A percentile compares a stretch with the other conserved stretches of the same genome.
phyloP scores from a whole-genome alignment of 2,113 vertebrate species.

The Phaethornis superciliosus region DNA sequence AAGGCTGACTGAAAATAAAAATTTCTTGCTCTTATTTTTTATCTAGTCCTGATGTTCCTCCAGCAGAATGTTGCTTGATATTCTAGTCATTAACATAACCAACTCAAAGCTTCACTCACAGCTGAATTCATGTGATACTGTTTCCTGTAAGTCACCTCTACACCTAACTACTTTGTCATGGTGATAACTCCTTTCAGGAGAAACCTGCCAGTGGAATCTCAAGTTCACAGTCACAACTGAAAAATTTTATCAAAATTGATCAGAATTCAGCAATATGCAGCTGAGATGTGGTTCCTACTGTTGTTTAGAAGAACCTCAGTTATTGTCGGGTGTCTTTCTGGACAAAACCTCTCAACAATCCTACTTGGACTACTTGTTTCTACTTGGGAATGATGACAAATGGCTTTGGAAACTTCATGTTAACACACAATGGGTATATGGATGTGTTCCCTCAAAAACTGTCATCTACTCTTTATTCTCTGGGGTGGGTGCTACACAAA shows the following conservation, averaged over 20 bases:
- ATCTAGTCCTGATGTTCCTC: background rate
- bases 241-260: too few species aligned
- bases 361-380: too few species aligned
- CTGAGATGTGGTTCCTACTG: background rate
- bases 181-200: background rate
- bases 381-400: background rate
- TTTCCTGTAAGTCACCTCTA: background rate
- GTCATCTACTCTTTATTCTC: background rate
- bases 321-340: background rate
- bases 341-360: background rate
- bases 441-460: background rate
- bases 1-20: background rate
- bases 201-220: background rate
- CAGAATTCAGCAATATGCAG: background rate
- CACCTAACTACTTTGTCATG: background rate
- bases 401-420: background rate
- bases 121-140: background rate
- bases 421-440: accelerated
- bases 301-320: background rate
- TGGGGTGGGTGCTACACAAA: background rate
- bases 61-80: background rate
- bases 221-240: background rate
- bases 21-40: background rate
- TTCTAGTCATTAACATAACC: background rate
- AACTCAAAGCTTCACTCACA: background rate